These are phyloP conservation scores for Idaea biselata DNA, from an alignment of 2,888 invertebrate genomes.

Conservation along the genomic window DNA sequence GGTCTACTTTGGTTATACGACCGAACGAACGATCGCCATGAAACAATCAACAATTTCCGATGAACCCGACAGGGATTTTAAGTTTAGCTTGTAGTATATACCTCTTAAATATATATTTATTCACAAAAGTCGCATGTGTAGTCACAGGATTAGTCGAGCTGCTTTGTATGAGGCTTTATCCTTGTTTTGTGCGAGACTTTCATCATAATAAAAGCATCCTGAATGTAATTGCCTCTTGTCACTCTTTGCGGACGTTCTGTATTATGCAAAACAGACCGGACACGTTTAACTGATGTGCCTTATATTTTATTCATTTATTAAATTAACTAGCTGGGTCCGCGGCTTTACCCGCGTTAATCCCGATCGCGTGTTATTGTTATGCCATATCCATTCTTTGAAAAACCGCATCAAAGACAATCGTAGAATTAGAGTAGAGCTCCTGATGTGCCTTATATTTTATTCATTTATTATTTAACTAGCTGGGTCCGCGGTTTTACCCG, in stretches of 20 bases:
- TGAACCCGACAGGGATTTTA: too few relatives aligned
- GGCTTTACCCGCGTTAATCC: too few relatives aligned
- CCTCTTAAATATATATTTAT: neutral
- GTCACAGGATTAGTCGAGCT: neutral
- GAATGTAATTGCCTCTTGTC: conserved; percentile 27
- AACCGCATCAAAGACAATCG: too few relatives aligned
- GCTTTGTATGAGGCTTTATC: neutral
- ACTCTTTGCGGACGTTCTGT: conserved; percentile 25
- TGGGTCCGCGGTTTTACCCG: too few relatives aligned
- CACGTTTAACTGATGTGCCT: neutral
- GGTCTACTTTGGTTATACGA: too few relatives aligned
- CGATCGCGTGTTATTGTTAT: neutral
- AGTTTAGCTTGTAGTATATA: too few relatives aligned
- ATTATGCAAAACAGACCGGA: conserved; percentile 23
- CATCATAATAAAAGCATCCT: conserved; percentile 17
- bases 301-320: neutral
- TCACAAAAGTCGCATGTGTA: neutral
- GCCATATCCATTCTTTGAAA: too few relatives aligned
- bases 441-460: too few relatives aligned
- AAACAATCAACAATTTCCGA: too few relatives aligned
- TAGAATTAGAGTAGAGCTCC: too few relatives aligned
- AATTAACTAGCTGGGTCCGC: neutral
- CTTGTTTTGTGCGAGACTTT: neutral
- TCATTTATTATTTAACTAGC: too few relatives aligned
- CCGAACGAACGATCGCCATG: too few relatives aligned